phyloP scores from a whole-genome alignment of 2,888 invertebrate genomes.

The Zaprionus lineosus region DNA sequence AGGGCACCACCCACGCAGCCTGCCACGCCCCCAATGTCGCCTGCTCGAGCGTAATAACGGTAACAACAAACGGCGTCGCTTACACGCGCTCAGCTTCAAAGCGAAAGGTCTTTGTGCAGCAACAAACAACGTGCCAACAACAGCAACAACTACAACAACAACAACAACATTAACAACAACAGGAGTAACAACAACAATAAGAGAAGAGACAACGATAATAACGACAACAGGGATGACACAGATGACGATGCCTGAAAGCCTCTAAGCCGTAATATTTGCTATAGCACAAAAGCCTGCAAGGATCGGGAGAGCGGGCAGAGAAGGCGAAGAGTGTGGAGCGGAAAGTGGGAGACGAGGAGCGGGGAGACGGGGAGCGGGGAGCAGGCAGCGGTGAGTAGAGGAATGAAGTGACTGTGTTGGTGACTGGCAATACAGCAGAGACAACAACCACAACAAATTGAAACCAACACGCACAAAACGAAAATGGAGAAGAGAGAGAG shows the following conservation, averaged over 20 bases:
- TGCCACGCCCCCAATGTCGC: conserved; percentile 12
- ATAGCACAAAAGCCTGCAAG: conserved; percentile 32
- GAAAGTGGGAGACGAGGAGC: background rate
- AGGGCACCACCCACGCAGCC: background rate
- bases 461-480: conserved; percentile 35
- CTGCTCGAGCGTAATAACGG: conserved; percentile 8
- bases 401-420: too few relatives aligned
- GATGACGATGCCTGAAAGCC: conserved; percentile 45
- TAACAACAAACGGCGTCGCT: conserved; percentile 9
- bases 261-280: conserved; percentile 63
- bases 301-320: background rate
- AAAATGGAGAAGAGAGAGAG: too few relatives aligned
- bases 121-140: conserved; percentile 44
- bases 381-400: too few relatives aligned
- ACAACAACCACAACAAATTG: conserved; percentile 18
- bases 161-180: conserved; percentile 18
- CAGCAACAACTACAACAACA: conserved; percentile 12
- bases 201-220: conserved; percentile 12
- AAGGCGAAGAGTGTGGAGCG: background rate
- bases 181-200: conserved; percentile 9
- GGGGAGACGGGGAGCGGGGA: conserved; percentile 1
- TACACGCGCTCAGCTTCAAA: conserved; percentile 33
- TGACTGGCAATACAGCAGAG: conserved; percentile 5
- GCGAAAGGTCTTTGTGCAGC: conserved; percentile 45
- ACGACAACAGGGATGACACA: conserved; percentile 32